Percentiles rank a stretch among this genome's conserved stretches.
These are phyloP conservation scores for Rhagoletis pomonella DNA, from an alignment of 1,140 invertebrate genomes.

Conservation along the genomic window DNA sequence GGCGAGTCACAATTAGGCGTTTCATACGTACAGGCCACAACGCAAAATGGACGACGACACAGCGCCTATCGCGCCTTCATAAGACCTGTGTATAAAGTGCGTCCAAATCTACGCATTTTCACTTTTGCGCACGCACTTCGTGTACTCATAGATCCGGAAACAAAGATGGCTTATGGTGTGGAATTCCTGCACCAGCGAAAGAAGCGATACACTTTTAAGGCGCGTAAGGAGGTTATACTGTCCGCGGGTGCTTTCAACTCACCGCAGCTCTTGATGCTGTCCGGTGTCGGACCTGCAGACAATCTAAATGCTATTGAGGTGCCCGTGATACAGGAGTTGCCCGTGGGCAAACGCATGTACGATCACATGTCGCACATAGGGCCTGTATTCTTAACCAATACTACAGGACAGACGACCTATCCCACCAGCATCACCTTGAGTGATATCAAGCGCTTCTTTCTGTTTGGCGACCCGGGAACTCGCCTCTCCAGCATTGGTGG, in stretches of 20 bases:
- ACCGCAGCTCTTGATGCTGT: slow-evolving; percentile 87
- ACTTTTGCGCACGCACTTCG: slow-evolving; percentile 78
- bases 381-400: slow-evolving; percentile 77
- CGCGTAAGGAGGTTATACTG: slow-evolving; percentile 82
- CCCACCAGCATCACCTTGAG: slow-evolving; percentile 67
- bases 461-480: slow-evolving; percentile 76
- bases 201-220: slow-evolving; percentile 74
- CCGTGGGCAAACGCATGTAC: slow-evolving; percentile 82
- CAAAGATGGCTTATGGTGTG: slow-evolving; percentile 79
- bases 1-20: slow-evolving; percentile 79
- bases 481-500: slow-evolving; percentile 75
- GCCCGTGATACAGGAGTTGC: slow-evolving; percentile 79
- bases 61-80: slow-evolving; percentile 78
- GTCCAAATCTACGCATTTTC: slow-evolving; percentile 81
- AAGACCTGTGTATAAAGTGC: slow-evolving; percentile 76
- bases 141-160: slow-evolving; percentile 78
- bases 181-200: slow-evolving; percentile 77
- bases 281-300: slow-evolving; percentile 83
- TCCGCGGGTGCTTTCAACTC: slow-evolving; percentile 86
- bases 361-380: slow-evolving; percentile 84
- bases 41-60: slow-evolving; percentile 74
- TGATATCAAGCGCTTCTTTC: slow-evolving; percentile 74
- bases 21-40: slow-evolving; percentile 79
- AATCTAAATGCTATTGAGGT: slow-evolving; percentile 81
- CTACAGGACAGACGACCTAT: slow-evolving; percentile 69